Evolutionary conservation across 2,888 invertebrate genomes (phyloP).

Genomic region (Dryomyza anilis): DNA sequence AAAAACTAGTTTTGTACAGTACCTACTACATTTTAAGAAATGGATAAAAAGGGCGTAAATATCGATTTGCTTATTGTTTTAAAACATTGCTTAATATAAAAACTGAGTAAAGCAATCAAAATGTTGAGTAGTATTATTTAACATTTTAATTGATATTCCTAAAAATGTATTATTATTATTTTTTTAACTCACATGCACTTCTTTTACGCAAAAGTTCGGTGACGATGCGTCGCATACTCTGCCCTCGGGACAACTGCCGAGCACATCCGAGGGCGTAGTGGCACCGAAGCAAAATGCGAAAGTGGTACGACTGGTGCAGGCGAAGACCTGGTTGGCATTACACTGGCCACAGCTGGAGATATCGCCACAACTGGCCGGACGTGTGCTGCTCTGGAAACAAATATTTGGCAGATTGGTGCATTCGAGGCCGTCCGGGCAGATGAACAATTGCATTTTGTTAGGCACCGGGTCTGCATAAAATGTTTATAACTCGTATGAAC

Average conservation of each 20-base stretch:
- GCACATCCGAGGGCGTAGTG: conserved; percentile 39
- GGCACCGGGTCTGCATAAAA: conserved; percentile 35
- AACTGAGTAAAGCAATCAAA: not conserved
- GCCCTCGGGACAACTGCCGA: conserved; percentile 48
- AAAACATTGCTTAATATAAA: not conserved
- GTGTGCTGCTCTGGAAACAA: conserved; percentile 51
- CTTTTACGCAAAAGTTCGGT: conserved; percentile 44
- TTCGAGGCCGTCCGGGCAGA: conserved; percentile 48
- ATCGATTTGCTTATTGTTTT: too few species aligned
- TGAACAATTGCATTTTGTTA: conserved; percentile 43
- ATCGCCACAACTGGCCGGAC: conserved; percentile 53
- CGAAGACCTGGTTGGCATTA: conserved; percentile 47
- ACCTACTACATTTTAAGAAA: too few species aligned
- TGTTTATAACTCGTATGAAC: not conserved
- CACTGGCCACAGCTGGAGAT: conserved; percentile 50
- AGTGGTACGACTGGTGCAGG: conserved; percentile 50
- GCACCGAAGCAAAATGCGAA: conserved; percentile 56
- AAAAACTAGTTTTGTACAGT: too few species aligned
- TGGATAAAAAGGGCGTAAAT: too few species aligned
- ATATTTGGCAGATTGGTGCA: conserved; percentile 50
- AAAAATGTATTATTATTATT: too few species aligned
- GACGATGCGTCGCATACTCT: conserved; percentile 48
- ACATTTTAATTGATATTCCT: too few species aligned
- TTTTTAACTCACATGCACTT: conserved; percentile 29
- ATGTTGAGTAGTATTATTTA: too few species aligned